Percentiles rank a stretch among this genome's conserved stretches.
phyloP scores from a whole-genome alignment of 2,888 invertebrate genomes.

The Aleiodes leptofemur region DNA sequence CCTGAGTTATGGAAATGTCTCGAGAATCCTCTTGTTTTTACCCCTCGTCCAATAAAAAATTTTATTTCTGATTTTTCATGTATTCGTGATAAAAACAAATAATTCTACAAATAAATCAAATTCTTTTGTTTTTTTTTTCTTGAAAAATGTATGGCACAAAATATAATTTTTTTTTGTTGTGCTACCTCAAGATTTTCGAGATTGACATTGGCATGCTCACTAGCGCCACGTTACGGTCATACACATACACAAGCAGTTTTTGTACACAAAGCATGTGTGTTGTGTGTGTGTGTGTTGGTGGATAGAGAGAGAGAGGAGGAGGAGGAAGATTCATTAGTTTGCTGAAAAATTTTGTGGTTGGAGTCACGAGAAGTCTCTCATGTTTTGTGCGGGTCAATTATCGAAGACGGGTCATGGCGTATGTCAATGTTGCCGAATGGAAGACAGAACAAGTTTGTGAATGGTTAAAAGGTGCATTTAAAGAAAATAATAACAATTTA shows the following conservation, averaged over 20 bases:
- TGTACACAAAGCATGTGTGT: too few relatives aligned
- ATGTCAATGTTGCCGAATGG: slow-evolving; percentile 92
- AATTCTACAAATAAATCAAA: neutral
- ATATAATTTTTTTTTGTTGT: neutral
- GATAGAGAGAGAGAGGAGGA: neutral
- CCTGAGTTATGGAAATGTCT: neutral
- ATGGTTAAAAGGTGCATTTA: slow-evolving; percentile 87
- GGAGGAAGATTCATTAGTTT: slow-evolving; percentile 1
- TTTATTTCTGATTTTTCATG: too few relatives aligned
- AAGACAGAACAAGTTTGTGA: slow-evolving; percentile 92
- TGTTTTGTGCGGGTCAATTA: slow-evolving; percentile 55
- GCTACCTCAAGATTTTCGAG: slow-evolving; percentile 10
- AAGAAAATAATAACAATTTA: slow-evolving; percentile 15
- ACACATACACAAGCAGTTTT: neutral
- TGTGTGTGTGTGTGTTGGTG: too few relatives aligned
- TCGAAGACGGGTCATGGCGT: slow-evolving; percentile 80
- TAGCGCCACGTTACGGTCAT: slow-evolving; percentile 24
- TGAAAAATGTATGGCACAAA: neutral
- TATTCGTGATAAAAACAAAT: neutral
- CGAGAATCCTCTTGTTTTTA: neutral
- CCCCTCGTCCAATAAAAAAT: neutral
- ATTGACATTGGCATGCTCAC: slow-evolving; percentile 8
- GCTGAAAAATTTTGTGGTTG: slow-evolving; percentile 28
- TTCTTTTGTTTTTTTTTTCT: neutral
- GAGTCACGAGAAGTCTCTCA: slow-evolving; percentile 52